Conservation (phyloP, 2,797 vertebrate species). For the Glossophaga mutica region DNA sequence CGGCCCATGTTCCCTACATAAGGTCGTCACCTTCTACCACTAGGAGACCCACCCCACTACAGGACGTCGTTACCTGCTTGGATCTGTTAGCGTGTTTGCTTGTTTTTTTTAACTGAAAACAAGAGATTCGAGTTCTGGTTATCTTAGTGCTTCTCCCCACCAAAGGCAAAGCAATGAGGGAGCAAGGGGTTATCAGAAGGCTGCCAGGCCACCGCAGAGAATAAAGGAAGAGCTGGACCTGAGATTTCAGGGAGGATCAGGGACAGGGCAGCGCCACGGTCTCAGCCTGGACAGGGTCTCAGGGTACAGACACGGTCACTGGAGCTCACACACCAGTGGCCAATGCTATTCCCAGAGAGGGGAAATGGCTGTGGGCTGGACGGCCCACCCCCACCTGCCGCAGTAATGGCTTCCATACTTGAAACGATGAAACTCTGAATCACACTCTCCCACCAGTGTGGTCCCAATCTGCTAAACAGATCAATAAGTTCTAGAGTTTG, state of each 20-base stretch:
- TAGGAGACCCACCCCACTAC: not conserved
- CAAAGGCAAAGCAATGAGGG: not conserved
- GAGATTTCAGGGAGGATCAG: not conserved
- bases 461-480: not conserved
- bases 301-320: not conserved
- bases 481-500: not conserved
- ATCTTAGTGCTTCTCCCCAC: not conserved
- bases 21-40: not conserved
- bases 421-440: not conserved
- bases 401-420: not conserved
- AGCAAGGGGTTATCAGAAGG: not conserved
- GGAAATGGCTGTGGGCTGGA: not conserved
- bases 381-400: fast-evolving
- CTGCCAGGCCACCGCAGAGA: not conserved
- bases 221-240: not conserved
- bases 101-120: not conserved
- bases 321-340: not conserved
- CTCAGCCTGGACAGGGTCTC: not conserved
- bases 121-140: not conserved
- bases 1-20: not conserved
- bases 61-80: not conserved
- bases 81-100: not conserved
- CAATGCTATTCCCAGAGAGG: not conserved
- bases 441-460: not conserved
- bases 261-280: not conserved